Base-by-base conservation (phyloP, 2,113 vertebrate genomes). In the Lutjanus erythropterus region DNA sequence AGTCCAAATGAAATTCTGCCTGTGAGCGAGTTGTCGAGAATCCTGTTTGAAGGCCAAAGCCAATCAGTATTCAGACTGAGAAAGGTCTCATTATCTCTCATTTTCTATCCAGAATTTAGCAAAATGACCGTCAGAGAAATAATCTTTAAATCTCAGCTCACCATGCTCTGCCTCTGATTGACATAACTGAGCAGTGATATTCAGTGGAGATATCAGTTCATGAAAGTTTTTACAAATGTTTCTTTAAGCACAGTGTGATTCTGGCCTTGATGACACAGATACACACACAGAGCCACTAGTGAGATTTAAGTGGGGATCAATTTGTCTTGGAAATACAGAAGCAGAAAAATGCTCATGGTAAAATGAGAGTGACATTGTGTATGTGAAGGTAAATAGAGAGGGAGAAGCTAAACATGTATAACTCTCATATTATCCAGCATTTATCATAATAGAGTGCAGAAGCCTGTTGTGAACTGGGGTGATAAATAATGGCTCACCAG, bases 401-500 rank as follows among this genome's bases (percentile, higher is more conserved):
- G 52, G 47, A n/a, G 33, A 19, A 11, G 23, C 2, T 7, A 19
- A 16, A 55, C 6, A 31, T 11, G 33, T 12, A 49, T 12, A 46
- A 37, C 31, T 25, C 29, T 50, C 55, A 31, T 47, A 78, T 83
- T 70, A 78, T 52, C 61, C 10, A 4, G 9, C 64, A 33, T 87
- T 78, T 66, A 74, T 80, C 49, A 74, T 11, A 14, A 27, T 5
- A 35, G 27, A 60, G 41, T 50, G 59, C 58, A n/a, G 65, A 73
- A 12, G 27, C 76, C 66, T 37, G 46, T 78, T 78, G 73, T 39
- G 64, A 53, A 61, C 27, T 46, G 4, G 42, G 58, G 50, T 50
- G 71, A 80, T 64, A 76, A 75, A 70, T 55, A 68, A 70, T 55
- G 59, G 59, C 42, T 78, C 9, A 75, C 8, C 19, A 11, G 14